Base-by-base conservation (phyloP, 2,113 vertebrate species). In the Petrocephalus microphthalmus region DNA sequence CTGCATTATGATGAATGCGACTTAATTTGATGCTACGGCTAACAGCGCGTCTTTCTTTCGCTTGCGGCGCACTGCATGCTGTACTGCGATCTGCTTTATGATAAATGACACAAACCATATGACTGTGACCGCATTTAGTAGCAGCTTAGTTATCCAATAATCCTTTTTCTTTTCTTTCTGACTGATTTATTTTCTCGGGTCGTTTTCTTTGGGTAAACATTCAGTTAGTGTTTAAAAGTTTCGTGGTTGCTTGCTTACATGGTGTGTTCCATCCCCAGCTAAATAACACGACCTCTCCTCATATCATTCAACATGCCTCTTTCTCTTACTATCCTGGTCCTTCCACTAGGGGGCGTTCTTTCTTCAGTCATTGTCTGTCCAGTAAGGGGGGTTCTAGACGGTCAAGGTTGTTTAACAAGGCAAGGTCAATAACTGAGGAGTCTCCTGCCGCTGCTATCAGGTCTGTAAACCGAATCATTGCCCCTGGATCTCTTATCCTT, bases 311-410 rank as follows among this genome's bases (percentile, higher is more conserved):
- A 92, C 64, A 90, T 33, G 87, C 87, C 87, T 74, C 67, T 83
- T 42, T 71, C 42, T 85, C 49, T 64, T 64, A 29, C 52, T 47
- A 49, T 90, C 78, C 49, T 88, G 88, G 60, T 81, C 88, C 3
- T 82, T 88, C 89, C 92, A 93, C 88, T 71, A 96, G 95, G 94
- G 90, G 92, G 90, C 95, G 92, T 88, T 95, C 94, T 92, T 96
- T 96, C 92, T 92, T 95, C 93, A 94, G 92, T 87, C 94, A 96
- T 88, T 95, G 94, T 93, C 94, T 96, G 93, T 93, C 94, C 0
- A 89, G 93, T 92, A 92, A 95, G 90, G 94, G 95, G 88, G 92
- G 94, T 90, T 92, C 92, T 92, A 94, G 94, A 90, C 94, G 92
- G 91, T 93, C 94, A 78, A 83, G 94, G 3, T 89, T 95, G 87